phyloP scores from a whole-genome alignment of 2,113 vertebrate species.

The Varanus salvator region DNA sequence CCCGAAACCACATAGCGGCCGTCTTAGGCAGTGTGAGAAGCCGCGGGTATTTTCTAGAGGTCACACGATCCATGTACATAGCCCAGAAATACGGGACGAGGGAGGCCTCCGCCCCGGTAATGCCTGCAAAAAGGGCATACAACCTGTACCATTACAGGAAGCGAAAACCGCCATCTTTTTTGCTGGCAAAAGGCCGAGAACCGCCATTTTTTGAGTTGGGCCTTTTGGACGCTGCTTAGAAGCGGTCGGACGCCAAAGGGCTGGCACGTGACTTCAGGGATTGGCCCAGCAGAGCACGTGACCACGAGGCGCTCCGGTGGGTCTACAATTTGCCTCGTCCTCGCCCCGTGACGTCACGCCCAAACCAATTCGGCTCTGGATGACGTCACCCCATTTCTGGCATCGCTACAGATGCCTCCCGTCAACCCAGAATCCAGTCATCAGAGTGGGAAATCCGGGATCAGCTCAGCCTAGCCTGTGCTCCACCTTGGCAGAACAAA shows the following conservation, averaged over 20 bases:
- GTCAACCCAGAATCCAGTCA: background rate
- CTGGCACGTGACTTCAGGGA: background rate
- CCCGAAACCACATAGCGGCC: background rate
- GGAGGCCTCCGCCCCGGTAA: no score
- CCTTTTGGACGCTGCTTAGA: no score
- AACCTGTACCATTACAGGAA: accelerated
- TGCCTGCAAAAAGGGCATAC: background rate
- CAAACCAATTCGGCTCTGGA: background rate
- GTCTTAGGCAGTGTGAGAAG: no score
- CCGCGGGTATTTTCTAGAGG: no score
- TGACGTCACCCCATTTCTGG: background rate
- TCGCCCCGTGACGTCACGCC: background rate
- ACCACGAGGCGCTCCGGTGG: background rate
- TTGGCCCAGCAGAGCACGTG: background rate
- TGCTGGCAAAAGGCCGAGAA: background rate
- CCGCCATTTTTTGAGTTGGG: background rate
- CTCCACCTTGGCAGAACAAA: no score
- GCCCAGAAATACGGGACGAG: no score
- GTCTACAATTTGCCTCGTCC: no score
- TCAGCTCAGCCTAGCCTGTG: no score
- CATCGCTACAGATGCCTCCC: no score
- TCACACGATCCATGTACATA: no score
- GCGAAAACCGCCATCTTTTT: background rate
- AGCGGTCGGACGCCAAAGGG: background rate
- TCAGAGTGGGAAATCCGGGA: background rate